Base-by-base conservation (phyloP, 2,888 invertebrate species). In the Mellilla xanthometata region DNA sequence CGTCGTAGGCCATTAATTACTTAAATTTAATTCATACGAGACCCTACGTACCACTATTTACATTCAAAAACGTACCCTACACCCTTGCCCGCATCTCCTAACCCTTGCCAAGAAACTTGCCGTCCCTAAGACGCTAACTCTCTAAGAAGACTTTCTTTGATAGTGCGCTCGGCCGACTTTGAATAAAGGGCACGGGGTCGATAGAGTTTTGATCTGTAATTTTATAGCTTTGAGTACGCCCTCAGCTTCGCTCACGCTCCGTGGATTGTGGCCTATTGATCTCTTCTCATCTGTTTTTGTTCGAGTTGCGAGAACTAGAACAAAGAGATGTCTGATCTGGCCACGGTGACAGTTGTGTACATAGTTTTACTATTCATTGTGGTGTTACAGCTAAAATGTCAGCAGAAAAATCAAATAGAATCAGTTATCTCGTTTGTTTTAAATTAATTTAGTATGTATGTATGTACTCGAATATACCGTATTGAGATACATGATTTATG, bases 171-270 rank as follows among this genome's bases (percentile, higher is more conserved):
- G 76, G 82, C 65, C 82, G 85, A 71, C 70, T 81, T 62, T 63
- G 82, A 80, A 88, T 87, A 88, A 87, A 86, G 87, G 82, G 76
- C 82, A 84, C 71, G 66, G 79, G 87, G 82, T 86, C 84, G 86
- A 88, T 85, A 78, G 82, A 84, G 82, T 85, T 82, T 76, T 88
- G 88, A 89, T 88, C 88, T 88, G 86, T 88, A 88, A 89, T 89
- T 88, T 88, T 89, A 89, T 88, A 86, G 83, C 85, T 82, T 81
- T 84, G 84, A 84, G 76, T 64, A 71, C 73, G 76, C 77, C 81
- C 81, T 72, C 70, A 82, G 81, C 65, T 61, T 60, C 67, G 65
- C 68, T 65, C 60, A 75, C 71, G 73, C 62, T 69, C 53, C 54
- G 58, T 58, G 73, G 76, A 82, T 81, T 84, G 83, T 72, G 82